Conservation (phyloP, 2,797 vertebrate species). For the Eulemur albifrons region DNA sequence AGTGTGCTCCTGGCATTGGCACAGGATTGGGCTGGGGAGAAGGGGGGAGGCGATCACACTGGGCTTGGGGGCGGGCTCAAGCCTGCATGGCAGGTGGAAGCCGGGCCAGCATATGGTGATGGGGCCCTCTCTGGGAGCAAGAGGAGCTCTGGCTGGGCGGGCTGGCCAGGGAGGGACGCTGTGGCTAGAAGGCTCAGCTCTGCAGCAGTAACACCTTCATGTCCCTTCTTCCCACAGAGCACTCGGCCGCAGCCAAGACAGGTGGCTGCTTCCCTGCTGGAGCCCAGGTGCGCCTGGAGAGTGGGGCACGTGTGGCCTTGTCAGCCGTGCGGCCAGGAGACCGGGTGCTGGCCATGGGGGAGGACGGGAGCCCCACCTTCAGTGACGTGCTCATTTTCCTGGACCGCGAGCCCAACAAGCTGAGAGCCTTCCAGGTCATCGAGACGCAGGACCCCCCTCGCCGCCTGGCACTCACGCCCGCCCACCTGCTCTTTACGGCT, state of each 20-base stretch:
- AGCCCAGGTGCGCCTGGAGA: conserved; percentile 88
- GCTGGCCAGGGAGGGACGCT: neutral
- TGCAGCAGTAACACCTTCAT: conserved; percentile 49
- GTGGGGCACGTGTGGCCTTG: conserved; percentile 87
- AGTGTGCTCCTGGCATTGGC: neutral
- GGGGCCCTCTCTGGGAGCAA: neutral
- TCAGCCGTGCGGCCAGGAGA: conserved; percentile 91
- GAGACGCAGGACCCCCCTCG: conserved; percentile 86
- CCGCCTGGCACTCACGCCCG: conserved; percentile 91
- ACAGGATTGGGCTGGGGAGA: neutral
- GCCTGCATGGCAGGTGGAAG: neutral
- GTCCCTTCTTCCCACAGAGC: conserved; percentile 87
- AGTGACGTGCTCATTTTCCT: conserved; percentile 94
- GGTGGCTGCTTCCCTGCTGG: conserved; percentile 95
- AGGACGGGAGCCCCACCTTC: conserved; percentile 87
- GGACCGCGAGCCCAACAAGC: conserved; percentile 87
- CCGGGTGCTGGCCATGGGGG: conserved; percentile 91
- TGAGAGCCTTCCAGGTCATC: conserved; percentile 90
- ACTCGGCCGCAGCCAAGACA: conserved; percentile 97
- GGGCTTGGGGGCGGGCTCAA: neutral
- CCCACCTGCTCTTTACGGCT: conserved; percentile 93
- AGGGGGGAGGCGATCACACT: neutral
- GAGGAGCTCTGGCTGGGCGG: neutral
- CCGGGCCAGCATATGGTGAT: neutral
- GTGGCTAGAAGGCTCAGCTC: neutral